These are phyloP conservation scores for Scolanthus callimorphus DNA, from an alignment of 92 coral and sea anemone genomes.

Conservation along the genomic window DNA sequence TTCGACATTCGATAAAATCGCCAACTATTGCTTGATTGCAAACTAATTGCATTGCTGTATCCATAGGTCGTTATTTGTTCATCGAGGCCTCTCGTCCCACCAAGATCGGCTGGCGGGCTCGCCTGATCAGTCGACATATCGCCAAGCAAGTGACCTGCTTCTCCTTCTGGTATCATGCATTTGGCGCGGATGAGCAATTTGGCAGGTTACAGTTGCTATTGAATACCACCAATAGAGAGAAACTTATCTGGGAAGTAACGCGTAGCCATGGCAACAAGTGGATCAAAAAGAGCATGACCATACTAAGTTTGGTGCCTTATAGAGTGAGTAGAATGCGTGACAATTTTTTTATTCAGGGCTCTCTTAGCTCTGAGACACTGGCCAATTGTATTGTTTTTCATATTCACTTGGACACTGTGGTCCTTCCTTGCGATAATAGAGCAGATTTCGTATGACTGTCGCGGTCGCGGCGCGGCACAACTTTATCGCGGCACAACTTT, in stretches of 20 bases:
- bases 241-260: slow-evolving; percentile 52
- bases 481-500: no score
- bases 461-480: no score
- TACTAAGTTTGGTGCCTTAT: slow-evolving; percentile 60
- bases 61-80: slow-evolving; percentile 86
- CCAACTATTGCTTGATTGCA: no score
- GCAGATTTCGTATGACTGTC: no score
- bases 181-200: slow-evolving; percentile 57
- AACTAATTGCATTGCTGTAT: no score
- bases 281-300: slow-evolving; percentile 43
- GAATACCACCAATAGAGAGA: slow-evolving; percentile 44
- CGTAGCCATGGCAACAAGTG: slow-evolving; percentile 65
- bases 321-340: no score
- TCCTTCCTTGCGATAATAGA: no score
- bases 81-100: slow-evolving; percentile 85
- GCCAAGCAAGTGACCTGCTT: slow-evolving; percentile 76
- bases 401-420: no score
- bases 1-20: no score
- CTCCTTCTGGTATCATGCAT: slow-evolving; percentile 87
- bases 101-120: slow-evolving; percentile 61
- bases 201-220: slow-evolving; percentile 63
- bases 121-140: slow-evolving; percentile 62
- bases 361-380: no score
- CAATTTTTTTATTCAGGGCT: no score
- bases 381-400: no score